Base-by-base conservation (phyloP, 2,113 vertebrate genomes). In the Panthera tigris region DNA sequence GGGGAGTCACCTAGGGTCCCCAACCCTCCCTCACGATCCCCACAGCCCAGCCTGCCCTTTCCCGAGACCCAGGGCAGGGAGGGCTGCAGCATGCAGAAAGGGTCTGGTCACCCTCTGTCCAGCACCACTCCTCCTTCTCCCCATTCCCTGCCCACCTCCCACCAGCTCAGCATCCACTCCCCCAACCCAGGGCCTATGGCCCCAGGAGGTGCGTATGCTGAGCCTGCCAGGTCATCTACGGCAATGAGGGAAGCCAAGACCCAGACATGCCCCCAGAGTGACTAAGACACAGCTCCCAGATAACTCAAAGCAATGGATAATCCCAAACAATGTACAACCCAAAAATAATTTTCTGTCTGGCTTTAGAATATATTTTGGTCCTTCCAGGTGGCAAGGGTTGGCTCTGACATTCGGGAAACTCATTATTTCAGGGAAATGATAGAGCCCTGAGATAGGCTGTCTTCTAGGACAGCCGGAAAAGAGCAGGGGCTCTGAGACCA, bases 341-440 rank as follows among this genome's bases (percentile, higher is more conserved):
- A 1, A 8, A 84, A 92, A 91, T 89, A 89, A 83, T 25, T 25
- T 81, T 80, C 84, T 79, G 33, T 78, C 96, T 97, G 90, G 74
- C 48, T 97, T 25, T 94, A 57, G 86, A 92, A 85, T 55, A 48
- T 50, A 81, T 84, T 90, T 92, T 61, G 91, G 84, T 82, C 25
- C 66, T 85, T 96, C 76, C 71, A 78, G 76, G 91, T 87, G 85
- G 29, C 50, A 69, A 79, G 14, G 33, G 50, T 74, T 89, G 39
- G 68, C 95, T 97, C 73, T 79, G 79, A 95, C 61, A 63, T 76
- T 92, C 76, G 78, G 41, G 61, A 93, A 93, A 91, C 57, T 85
- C 90, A 80, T 91, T 86, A 82, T 88, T 66, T 94, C 73, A 52
- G 57, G 86, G 76, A 66, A 88, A 90, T 1, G 45, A 80, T 18